Evolutionary conservation across 2,797 vertebrate genomes (phyloP).

Genomic region (Masticophis lateralis): DNA sequence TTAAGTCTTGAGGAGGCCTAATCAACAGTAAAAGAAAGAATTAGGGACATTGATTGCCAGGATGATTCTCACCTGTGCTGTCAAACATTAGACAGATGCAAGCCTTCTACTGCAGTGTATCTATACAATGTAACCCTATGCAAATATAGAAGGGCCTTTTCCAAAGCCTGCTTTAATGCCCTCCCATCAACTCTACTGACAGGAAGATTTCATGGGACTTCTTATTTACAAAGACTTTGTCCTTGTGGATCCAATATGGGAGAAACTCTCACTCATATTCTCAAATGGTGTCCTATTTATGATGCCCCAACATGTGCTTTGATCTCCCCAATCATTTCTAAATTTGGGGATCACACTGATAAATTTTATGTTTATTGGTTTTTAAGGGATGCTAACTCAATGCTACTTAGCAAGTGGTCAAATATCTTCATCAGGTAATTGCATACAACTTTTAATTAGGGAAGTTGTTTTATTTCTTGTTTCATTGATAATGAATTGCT

Average conservation of each 20-base stretch:
- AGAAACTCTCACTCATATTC: neutral
- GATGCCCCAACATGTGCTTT: neutral
- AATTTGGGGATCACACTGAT: neutral
- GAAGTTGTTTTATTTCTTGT: neutral
- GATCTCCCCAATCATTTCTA: neutral
- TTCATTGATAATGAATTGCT: neutral
- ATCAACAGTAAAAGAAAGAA: neutral
- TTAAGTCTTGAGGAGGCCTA: neutral
- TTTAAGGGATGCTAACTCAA: neutral
- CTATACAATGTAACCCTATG: neutral
- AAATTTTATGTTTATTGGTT: neutral
- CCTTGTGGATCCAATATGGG: neutral
- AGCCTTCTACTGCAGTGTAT: neutral
- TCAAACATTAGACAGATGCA: neutral
- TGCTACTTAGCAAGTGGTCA: neutral
- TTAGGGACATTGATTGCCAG: neutral
- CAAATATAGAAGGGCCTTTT: neutral
- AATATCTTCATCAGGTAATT: neutral
- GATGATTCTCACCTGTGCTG: neutral
- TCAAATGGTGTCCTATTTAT: neutral
- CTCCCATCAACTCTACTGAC: neutral
- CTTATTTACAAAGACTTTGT: neutral
- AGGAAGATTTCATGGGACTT: neutral
- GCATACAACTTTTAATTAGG: neutral
- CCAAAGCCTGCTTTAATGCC: neutral